Evolutionary conservation across 2,113 vertebrate species (phyloP).

Genomic region (Aegithalos caudatus): DNA sequence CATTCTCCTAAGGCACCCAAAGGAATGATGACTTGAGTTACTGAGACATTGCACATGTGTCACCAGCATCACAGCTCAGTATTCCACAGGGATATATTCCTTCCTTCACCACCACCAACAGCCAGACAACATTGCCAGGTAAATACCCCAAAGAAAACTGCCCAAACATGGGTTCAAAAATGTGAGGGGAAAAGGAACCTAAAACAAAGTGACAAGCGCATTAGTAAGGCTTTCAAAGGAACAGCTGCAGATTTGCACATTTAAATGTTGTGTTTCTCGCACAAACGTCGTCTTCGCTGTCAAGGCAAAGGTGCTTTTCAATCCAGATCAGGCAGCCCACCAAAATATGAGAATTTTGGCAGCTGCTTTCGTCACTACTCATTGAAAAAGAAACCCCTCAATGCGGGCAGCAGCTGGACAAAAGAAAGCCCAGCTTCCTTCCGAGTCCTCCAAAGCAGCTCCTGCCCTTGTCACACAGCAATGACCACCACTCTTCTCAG

Average conservation of each 20-base stretch:
- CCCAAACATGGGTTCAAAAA: accelerated
- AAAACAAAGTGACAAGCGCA: background rate
- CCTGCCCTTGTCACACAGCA: background rate
- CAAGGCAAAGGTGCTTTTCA: background rate
- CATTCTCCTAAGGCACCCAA: background rate
- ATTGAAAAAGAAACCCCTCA: background rate
- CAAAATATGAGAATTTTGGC: background rate
- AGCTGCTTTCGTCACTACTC: background rate
- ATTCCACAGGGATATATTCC: background rate
- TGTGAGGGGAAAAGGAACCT: background rate
- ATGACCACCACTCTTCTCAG: background rate
- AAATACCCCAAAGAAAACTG: accelerated
- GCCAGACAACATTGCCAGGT: background rate
- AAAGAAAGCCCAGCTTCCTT: background rate
- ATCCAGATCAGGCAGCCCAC: background rate
- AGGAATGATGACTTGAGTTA: background rate
- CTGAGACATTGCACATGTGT: background rate
- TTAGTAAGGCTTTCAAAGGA: background rate
- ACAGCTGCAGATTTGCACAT: background rate
- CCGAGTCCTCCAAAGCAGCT: background rate
- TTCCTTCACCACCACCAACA: background rate
- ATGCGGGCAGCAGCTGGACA: background rate
- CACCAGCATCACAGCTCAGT: background rate
- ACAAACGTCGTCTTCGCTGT: background rate
- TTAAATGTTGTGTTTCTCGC: background rate